A percentile compares a stretch with the other conserved stretches of the same genome.
Evolutionary conservation across 2,113 vertebrate species (phyloP).

Genomic region (Sapayoa aenigma): DNA sequence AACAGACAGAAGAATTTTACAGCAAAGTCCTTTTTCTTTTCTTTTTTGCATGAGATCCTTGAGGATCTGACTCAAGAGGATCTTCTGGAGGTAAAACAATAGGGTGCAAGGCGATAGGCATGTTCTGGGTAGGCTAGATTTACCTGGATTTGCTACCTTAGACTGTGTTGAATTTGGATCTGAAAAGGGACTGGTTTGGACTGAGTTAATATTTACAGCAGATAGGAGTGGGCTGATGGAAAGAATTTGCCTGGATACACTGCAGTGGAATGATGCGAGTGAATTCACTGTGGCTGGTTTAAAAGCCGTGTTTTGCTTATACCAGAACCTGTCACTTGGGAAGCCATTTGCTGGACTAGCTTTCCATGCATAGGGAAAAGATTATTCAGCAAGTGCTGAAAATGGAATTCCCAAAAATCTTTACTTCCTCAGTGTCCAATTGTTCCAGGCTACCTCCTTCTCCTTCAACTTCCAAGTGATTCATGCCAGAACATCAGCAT

Average conservation of each 20-base stretch:
- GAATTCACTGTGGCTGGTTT: background rate
- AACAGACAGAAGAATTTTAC: background rate
- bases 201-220: background rate
- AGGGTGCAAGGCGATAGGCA: background rate
- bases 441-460: background rate
- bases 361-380: background rate
- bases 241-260: background rate
- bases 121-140: background rate
- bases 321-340: background rate
- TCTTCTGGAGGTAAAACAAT: background rate
- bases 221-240: background rate
- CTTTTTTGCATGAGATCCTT: background rate
- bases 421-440: background rate
- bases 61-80: background rate
- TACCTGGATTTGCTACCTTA: background rate
- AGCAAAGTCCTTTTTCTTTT: background rate
- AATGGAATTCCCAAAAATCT: background rate
- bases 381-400: background rate
- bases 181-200: background rate
- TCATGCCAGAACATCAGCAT: background rate
- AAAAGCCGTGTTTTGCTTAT: background rate
- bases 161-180: background rate
- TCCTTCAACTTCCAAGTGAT: background rate
- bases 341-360: background rate
- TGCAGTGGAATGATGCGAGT: background rate